Evolutionary conservation across 2,113 vertebrate genomes (phyloP), one percentile per base, ranked within the genome.

Genomic region (Callocephalon fimbriatum): DNA sequence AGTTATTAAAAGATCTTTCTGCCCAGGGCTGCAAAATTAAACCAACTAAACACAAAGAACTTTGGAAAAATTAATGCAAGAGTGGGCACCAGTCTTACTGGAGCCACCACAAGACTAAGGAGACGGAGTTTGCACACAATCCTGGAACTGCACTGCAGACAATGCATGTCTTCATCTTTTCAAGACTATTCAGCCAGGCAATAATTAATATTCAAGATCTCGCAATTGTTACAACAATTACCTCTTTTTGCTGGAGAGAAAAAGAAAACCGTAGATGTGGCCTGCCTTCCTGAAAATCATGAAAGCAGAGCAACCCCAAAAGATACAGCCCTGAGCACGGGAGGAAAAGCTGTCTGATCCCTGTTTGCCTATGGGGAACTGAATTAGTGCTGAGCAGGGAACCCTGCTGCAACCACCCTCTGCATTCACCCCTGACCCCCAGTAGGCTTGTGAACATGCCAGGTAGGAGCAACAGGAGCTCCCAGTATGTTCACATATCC

Each of bases 1-100:
- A 98, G 97, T 98, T 99, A 98, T 98, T 98, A 98, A 99, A 98
- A 94, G 97, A 98, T 61, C 91, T 95, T 83, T 98, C 97, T 95
- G 98, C 98, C 98, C 98, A 97, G 96, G 97, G 97, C 98, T 98
- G 98, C 85, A 98, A 97, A 98, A 94, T 54, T 85, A 91, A 97
- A 95, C 95, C 87, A 96, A 71, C 94, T 86, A 89, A 91, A 94
- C 13, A 66, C 63, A 93, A 70, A 86, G 92, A 79, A 80, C 56
- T 88, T 73, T 23, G 45, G 84, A 94, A 88, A 97, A 91, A 94
- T 37, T 84, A 78, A 74, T 12, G 67, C 29, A 72, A 83, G 25
- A 94, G 62, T 16, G 70, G 58, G 58, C 56, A 92, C 19, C 77
- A 66, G 45, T 35, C 40, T 91, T 84, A 90, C 5, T 67, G 85